Base-by-base conservation (phyloP, 2,113 vertebrate genomes). In the Oreochromis aureus region DNA sequence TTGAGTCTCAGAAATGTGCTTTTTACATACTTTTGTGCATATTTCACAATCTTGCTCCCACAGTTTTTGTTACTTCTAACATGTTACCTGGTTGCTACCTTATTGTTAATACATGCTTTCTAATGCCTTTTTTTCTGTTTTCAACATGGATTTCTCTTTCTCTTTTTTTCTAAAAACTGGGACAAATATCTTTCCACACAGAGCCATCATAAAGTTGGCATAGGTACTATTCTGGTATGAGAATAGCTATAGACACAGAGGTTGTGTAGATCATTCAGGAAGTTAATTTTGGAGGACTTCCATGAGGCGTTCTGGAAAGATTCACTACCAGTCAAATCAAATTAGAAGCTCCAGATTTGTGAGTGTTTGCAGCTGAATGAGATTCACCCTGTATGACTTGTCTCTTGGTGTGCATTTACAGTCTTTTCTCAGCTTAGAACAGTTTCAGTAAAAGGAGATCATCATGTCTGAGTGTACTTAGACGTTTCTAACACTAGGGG, bases 201-300 rank as follows among this genome's bases (percentile, higher is more conserved):
- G 10, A 41, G 71, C 15, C 12, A 61, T 19, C 11, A 16, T 41
- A 54, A 66, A 55, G 56, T 59, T 89, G 84, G 53, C 84, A 27
- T 32, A 19, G 18, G 44, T 7, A 79, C 34, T 36, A 71, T 81
- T 81, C 48, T 41, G 76, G 69, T 66, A 86, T 87, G 44, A 90
- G 76, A 92, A 79, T 84, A 73, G 71, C 79, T 88, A 89, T 88
- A 86, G 90, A 92, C 86, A 61, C 16, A 87, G 79, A 89, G 91
- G 84, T 91, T 61, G 83, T 89, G 93, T 78, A 94, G 89, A 90
- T 89, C 88, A 91, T 92, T 84, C 93, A 94, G 93, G 94, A 95
- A 94, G 93, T 95, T 95, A n/a, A 89, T 92, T 85, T 95, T 94
- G 94, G 94, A 93, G 81, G 16, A 32, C 39, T 71, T 94, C 95